These are phyloP conservation scores for Gryllus longicercus DNA, from an alignment of 2,888 invertebrate species.

Conservation along the genomic window DNA sequence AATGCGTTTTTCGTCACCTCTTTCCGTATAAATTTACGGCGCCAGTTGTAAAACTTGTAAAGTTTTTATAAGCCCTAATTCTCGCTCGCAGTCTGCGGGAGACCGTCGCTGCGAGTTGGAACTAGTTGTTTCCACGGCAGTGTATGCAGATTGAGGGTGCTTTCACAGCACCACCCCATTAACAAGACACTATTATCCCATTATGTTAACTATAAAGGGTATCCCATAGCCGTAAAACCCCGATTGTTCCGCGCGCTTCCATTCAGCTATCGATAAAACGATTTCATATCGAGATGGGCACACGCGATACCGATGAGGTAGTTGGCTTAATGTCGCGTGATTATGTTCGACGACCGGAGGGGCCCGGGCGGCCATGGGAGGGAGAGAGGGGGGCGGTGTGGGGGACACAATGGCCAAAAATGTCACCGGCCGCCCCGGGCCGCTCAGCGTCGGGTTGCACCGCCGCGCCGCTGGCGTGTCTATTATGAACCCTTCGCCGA, in stretches of 20 bases:
- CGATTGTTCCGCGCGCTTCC: background rate
- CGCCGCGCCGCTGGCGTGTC: background rate
- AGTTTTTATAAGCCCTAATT: too few species aligned
- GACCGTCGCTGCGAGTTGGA: too few species aligned
- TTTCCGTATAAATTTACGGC: too few species aligned
- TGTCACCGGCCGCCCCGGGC: background rate
- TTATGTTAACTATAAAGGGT: slow-evolving; percentile 17
- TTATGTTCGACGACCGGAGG: background rate
- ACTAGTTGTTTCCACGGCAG: background rate
- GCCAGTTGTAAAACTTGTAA: too few species aligned
- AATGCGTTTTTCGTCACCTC: too few species aligned
- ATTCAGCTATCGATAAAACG: background rate
- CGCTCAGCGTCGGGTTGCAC: background rate
- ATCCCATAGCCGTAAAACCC: slow-evolving; percentile 9
- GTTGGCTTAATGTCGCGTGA: background rate
- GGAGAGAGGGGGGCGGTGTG: background rate
- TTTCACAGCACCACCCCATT: background rate
- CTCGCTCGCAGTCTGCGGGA: too few species aligned
- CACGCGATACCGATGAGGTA: background rate
- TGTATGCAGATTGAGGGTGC: background rate
- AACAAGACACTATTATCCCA: slow-evolving; percentile 10
- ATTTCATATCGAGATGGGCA: background rate
- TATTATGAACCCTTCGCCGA: too few species aligned
- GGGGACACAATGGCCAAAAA: background rate
- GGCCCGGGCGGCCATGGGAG: background rate